Evolutionary conservation across 2,888 invertebrate species (phyloP), one percentile per base, ranked within the genome.

Genomic region (Augochlorella aurata): DNA sequence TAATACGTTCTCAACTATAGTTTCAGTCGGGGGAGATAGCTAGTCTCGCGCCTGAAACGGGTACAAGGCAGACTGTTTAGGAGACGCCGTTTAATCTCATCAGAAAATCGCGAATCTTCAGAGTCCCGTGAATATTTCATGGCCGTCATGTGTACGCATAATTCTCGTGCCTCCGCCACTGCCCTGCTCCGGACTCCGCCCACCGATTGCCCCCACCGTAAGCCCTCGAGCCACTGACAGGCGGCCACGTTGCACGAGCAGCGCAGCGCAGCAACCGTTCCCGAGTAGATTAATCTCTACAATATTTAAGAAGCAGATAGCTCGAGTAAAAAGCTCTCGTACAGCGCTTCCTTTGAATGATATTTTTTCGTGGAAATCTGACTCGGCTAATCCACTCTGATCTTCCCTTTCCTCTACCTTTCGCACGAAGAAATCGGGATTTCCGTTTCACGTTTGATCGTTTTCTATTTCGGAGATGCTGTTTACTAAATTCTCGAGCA

Each of bases 201-300:
- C 63, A 70, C 79, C 45, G 66, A 73, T 85, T 80, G 74, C 74
- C 84, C 84, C 80, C 84, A 38, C 80, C 77, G 50, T 16, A 38
- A 50, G 45, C 68, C n/a, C 68, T 67, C 77, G 74, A 58, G 77
- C 77, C 83, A 78, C 81, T 82, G 69, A 79, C 76, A 66, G 66
- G 49, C 78, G 44, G 81, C 77, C 82, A 68, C 74, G 83, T 81
- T 68, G 45, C 77, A 65, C 44, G 21, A 77, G 61, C 52, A 66
- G 67, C 63, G 72, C 63, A 72, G 79, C 58, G 67, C 67, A 24
- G 47, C 16, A 58, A 12, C 54, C 44, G 81, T 79, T 79, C 65
- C 69, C 61, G 88, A 89, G 89, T 91, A 91, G 91, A 92, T 92
- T 92, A 92, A 92, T 91, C 90, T 89, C 88, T 92, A 88, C 90